Conservation (phyloP, 2,113 vertebrate genomes). For the Rhodinocichla rosea region DNA sequence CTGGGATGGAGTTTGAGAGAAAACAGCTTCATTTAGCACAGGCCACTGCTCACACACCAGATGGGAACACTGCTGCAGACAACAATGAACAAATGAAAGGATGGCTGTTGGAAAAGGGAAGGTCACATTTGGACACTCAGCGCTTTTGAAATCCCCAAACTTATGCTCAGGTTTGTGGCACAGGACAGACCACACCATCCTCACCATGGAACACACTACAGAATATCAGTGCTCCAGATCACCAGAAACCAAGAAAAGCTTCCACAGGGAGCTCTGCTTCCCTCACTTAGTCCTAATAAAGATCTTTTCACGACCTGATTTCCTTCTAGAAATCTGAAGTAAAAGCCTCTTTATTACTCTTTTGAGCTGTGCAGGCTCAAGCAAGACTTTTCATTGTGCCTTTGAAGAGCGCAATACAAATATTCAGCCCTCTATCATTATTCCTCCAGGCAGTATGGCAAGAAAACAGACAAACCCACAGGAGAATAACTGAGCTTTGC, state of each 20-base stretch:
- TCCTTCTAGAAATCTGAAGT: neutral
- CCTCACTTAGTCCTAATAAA: neutral
- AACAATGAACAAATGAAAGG: neutral
- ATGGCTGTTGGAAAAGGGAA: neutral
- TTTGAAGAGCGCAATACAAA: conserved; percentile 30
- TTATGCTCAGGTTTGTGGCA: neutral
- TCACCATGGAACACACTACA: neutral
- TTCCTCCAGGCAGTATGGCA: neutral
- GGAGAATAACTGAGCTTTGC: neutral
- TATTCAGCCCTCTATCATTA: neutral
- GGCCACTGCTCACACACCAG: neutral
- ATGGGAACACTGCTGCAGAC: neutral
- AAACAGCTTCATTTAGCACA: neutral
- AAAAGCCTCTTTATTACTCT: conserved; percentile 12
- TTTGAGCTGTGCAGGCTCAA: neutral
- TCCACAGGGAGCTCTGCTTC: neutral
- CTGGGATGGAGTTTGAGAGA: neutral
- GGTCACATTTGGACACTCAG: neutral
- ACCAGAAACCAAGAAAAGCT: neutral
- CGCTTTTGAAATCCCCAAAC: neutral
- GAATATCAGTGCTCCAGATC: neutral
- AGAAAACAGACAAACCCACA: neutral
- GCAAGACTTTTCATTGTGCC: neutral
- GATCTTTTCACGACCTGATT: neutral
- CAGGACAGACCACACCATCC: neutral